Conservation (phyloP, 2,113 vertebrate species). For the Ranitomeya variabilis region DNA sequence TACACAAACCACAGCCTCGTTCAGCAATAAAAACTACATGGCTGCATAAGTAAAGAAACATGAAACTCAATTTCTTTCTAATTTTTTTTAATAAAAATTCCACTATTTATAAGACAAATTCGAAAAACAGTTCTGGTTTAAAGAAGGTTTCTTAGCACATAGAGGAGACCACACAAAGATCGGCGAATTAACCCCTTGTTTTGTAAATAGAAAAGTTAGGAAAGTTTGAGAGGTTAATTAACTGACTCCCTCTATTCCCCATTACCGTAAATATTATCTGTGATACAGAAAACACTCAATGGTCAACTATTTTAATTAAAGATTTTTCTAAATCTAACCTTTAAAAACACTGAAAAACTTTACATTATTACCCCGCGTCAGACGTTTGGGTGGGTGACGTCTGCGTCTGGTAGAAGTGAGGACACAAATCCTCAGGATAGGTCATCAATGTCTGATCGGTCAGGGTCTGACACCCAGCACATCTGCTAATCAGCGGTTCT, state of each 20-base stretch:
- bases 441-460: too few species aligned
- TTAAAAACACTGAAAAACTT: too few species aligned
- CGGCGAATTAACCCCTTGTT: not conserved
- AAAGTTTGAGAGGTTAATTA: not conserved
- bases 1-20: constrained; percentile 58
- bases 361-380: too few species aligned
- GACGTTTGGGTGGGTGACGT: too few species aligned
- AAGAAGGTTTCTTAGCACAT: constrained; percentile 44
- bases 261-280: too few species aligned
- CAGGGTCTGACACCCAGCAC: too few species aligned
- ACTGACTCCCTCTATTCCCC: not conserved
- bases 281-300: too few species aligned
- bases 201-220: not conserved
- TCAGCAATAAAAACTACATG: constrained; percentile 53
- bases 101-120: constrained; percentile 52
- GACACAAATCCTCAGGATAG: too few species aligned
- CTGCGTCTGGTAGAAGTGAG: too few species aligned
- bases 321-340: too few species aligned
- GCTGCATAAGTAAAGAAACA: constrained; percentile 51
- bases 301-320: too few species aligned
- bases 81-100: constrained; percentile 55
- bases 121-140: constrained; percentile 41
- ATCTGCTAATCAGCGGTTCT: too few species aligned
- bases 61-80: constrained; percentile 51
- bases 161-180: constrained; percentile 21